These are phyloP conservation scores for Chaetophractus vellerosus DNA, from an alignment of 2,797 vertebrate species.

Conservation along the genomic window DNA sequence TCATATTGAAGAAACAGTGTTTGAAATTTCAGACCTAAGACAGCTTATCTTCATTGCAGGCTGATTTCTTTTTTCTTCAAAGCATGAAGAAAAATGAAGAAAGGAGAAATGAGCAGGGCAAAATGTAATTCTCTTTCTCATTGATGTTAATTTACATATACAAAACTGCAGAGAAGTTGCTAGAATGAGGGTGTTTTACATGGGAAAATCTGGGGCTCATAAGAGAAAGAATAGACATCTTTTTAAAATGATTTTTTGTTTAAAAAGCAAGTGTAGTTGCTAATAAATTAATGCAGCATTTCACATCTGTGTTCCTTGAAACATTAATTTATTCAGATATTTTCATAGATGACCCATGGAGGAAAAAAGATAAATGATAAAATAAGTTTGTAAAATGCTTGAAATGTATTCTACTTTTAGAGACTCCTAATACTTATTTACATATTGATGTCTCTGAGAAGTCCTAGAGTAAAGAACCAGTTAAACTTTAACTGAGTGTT, in stretches of 20 bases:
- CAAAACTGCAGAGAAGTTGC: not conserved
- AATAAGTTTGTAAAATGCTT: constrained; percentile 41
- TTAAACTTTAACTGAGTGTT: not conserved
- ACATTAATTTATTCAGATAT: not conserved
- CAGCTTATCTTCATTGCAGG: not conserved
- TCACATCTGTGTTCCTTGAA: not conserved
- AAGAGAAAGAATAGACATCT: not conserved
- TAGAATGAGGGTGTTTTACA: not conserved
- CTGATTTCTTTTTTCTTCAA: not conserved
- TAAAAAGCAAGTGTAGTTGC: not conserved
- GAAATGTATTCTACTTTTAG: not conserved
- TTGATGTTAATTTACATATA: not conserved
- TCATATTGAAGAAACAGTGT: not conserved
- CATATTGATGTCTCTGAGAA: not conserved
- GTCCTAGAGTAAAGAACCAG: not conserved
- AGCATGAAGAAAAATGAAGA: not conserved
- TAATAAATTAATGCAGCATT: not conserved
- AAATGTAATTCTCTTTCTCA: not conserved
- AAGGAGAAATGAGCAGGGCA: not conserved
- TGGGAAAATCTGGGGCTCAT: not conserved
- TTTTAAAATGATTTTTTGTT: not conserved
- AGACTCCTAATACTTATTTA: not conserved
- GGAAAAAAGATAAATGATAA: not conserved
- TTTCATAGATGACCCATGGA: not conserved
- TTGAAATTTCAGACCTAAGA: not conserved